phyloP scores from a whole-genome alignment of 2,888 invertebrate species.

The Drosophila birchii region DNA sequence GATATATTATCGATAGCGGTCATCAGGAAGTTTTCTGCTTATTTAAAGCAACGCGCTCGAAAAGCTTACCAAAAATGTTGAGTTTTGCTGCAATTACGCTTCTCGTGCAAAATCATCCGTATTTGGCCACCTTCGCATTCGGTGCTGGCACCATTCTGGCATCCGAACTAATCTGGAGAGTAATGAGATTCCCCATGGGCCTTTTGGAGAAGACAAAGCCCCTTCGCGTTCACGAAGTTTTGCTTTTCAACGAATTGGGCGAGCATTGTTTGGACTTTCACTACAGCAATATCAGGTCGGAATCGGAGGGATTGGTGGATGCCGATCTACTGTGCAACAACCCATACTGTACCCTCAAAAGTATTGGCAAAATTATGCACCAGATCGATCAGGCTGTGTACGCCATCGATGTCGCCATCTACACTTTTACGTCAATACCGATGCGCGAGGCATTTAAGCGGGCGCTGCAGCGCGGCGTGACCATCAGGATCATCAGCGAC shows the following conservation, averaged over 20 bases:
- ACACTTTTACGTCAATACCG: slow-evolving; percentile 72
- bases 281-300: not conserved
- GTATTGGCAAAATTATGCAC: slow-evolving; percentile 61
- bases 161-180: slow-evolving; percentile 36
- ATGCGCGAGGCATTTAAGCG: slow-evolving; percentile 61
- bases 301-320: not conserved
- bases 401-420: slow-evolving; percentile 82
- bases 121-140: slow-evolving; percentile 41
- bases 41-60: slow-evolving; percentile 6
- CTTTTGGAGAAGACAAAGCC: not conserved
- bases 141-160: slow-evolving; percentile 39
- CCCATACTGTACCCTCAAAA: slow-evolving; percentile 54
- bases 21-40: not conserved
- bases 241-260: slow-evolving; percentile 62
- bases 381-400: slow-evolving; percentile 73
- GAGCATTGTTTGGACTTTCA: slow-evolving; percentile 20
- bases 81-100: not conserved
- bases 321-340: slow-evolving; percentile 35
- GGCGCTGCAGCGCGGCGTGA: slow-evolving; percentile 73
- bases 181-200: not conserved
- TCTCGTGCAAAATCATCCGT: slow-evolving; percentile 34
- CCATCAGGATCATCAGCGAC: slow-evolving; percentile 78
- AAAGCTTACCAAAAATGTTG: slow-evolving; percentile 2
- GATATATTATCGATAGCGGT: not conserved
- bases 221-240: slow-evolving; percentile 37